phyloP scores from a whole-genome alignment of 2,888 invertebrate genomes.

The Tethea ocularis region DNA sequence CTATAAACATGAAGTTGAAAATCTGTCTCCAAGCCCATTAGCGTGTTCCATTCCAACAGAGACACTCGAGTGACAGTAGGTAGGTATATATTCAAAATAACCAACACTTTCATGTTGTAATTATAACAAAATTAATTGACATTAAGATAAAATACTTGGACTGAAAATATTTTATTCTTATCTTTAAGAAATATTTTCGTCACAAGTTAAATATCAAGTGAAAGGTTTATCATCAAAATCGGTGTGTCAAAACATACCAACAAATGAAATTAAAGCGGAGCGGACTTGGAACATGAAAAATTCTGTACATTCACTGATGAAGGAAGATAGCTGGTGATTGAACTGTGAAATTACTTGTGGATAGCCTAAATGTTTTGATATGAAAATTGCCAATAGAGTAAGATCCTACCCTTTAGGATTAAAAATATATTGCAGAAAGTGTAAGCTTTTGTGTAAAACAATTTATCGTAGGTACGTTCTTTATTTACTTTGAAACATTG shows the following conservation, averaged over 20 bases:
- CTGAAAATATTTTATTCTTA: slow-evolving; percentile 1
- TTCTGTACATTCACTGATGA: slow-evolving; percentile 42
- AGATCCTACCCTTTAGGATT: not conserved
- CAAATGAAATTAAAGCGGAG: slow-evolving; percentile 38
- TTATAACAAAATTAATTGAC: slow-evolving; percentile 5
- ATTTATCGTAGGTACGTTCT: too few relatives aligned
- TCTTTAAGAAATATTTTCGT: not conserved
- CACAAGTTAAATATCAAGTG: slow-evolving; percentile 13
- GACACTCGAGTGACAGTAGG: too few relatives aligned
- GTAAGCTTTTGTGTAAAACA: too few relatives aligned
- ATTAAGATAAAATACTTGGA: slow-evolving; percentile 4
- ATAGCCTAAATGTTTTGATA: slow-evolving; percentile 35
- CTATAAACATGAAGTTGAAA: too few relatives aligned
- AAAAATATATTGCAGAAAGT: not conserved
- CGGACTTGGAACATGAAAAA: slow-evolving; percentile 44
- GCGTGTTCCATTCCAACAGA: not conserved
- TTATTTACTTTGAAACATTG: too few relatives aligned
- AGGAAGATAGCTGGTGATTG: slow-evolving; percentile 43
- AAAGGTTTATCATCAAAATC: slow-evolving; percentile 54
- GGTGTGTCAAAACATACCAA: slow-evolving; percentile 47
- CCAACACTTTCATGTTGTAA: slow-evolving; percentile 8
- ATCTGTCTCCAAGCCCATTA: too few relatives aligned
- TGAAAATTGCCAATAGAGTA: slow-evolving; percentile 14
- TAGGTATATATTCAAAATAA: not conserved
- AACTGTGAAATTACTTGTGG: slow-evolving; percentile 43